Percentiles rank a stretch among this genome's conserved stretches.
phyloP scores from a whole-genome alignment of 2,797 vertebrate species.

The Phoxinus dragarum region DNA sequence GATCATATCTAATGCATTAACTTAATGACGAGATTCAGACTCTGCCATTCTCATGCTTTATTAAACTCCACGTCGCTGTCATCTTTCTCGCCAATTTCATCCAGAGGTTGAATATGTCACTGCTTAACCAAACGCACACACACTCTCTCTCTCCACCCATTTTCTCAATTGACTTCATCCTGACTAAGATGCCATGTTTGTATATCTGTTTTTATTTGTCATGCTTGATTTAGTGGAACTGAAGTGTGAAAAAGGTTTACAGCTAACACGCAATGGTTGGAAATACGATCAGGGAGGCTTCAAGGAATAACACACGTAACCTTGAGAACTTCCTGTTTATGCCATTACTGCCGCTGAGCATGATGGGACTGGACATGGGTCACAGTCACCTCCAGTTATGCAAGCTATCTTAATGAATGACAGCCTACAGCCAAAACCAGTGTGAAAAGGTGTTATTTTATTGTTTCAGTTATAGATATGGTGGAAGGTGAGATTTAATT shows the following conservation, averaged over 20 bases:
- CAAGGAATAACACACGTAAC: conserved; percentile 61
- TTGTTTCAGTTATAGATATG: not conserved
- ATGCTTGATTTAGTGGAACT: conserved; percentile 58
- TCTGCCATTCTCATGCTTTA: conserved; percentile 75
- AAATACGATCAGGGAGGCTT: conserved; percentile 40
- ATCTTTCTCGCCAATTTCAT: conserved; percentile 74
- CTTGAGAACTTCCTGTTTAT: conserved; percentile 56
- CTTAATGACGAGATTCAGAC: conserved; percentile 79
- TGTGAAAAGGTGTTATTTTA: not conserved
- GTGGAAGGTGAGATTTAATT: not conserved
- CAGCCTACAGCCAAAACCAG: not conserved
- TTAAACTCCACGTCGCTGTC: conserved; percentile 72
- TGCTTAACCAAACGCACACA: conserved; percentile 64
- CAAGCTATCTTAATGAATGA: not conserved
- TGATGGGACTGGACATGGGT: conserved; percentile 46
- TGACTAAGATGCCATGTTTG: conserved; percentile 45
- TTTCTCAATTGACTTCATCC: conserved; percentile 32
- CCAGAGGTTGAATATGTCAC: conserved; percentile 70
- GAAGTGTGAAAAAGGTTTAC: conserved; percentile 74
- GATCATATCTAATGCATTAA: conserved; percentile 81
- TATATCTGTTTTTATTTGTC: conserved; percentile 52
- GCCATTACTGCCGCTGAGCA: conserved; percentile 23
- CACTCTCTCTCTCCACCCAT: not conserved
- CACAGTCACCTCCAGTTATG: conserved; percentile 14
- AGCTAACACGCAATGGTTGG: conserved; percentile 66